A percentile compares a stretch with the other conserved stretches of the same genome.
These are phyloP conservation scores for Zaprionus gabonicus DNA, from an alignment of 1,140 invertebrate genomes.

Conservation along the genomic window DNA sequence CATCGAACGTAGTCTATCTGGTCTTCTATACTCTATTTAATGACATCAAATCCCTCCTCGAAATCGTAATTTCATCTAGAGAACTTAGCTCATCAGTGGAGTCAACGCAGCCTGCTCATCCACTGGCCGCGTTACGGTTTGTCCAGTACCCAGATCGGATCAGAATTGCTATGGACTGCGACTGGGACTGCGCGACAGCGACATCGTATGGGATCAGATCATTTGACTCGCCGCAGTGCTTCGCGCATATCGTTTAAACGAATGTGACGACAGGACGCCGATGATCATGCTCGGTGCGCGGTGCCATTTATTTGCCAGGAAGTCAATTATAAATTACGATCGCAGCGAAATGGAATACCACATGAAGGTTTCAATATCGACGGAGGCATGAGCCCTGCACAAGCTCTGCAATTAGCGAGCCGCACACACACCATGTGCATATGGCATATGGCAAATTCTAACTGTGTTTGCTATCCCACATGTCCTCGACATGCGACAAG, in stretches of 20 bases:
- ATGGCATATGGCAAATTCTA: background rate
- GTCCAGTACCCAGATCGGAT: background rate
- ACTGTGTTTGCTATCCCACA: slow-evolving; percentile 11
- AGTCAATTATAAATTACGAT: slow-evolving; percentile 65
- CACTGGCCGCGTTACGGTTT: background rate
- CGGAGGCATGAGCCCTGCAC: background rate
- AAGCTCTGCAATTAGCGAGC: background rate
- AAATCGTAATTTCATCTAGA: background rate
- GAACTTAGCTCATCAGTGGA: background rate
- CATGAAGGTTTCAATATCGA: slow-evolving; percentile 1
- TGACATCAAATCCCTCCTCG: background rate
- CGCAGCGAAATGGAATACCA: slow-evolving; percentile 7
- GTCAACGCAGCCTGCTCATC: background rate
- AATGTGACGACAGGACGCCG: slow-evolving; percentile 74
- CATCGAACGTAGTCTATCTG: too few species aligned
- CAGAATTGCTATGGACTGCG: background rate
- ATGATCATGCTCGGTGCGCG: slow-evolving; percentile 31
- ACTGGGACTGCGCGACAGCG: background rate
- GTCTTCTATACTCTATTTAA: too few species aligned
- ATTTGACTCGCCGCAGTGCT: slow-evolving; percentile 32
- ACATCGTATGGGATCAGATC: slow-evolving; percentile 34
- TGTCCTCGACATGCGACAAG: slow-evolving; percentile 17
- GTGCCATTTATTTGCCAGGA: slow-evolving; percentile 58
- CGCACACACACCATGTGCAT: background rate
- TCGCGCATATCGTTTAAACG: slow-evolving; percentile 55